These are phyloP conservation scores for Bibio marci DNA, from an alignment of 2,888 invertebrate species.

Conservation along the genomic window DNA sequence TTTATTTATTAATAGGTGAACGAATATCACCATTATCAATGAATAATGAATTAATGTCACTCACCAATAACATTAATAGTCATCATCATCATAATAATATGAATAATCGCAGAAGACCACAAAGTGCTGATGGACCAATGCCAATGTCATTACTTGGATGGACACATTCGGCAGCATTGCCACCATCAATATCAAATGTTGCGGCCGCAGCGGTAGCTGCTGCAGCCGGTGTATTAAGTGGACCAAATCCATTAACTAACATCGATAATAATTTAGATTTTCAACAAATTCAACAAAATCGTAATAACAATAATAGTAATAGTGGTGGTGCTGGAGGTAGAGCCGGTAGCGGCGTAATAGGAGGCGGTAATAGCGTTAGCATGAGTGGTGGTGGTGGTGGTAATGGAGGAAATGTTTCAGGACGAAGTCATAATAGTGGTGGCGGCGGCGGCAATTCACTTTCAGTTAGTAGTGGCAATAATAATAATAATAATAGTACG, in stretches of 20 bases:
- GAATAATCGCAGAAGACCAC: conserved; percentile 32
- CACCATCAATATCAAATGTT: no score
- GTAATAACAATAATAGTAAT: conserved; percentile 9
- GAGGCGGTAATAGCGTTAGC: conserved; percentile 36
- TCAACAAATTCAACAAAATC: conserved; percentile 9
- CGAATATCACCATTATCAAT: no score
- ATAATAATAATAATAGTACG: background rate
- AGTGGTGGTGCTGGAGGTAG: background rate
- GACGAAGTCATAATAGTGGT: no score
- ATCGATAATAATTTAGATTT: conserved; percentile 1
- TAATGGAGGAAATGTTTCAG: conserved; percentile 2
- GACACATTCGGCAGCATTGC: conserved; percentile 16
- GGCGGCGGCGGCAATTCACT: no score
- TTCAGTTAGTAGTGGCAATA: no score
- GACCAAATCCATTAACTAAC: conserved; percentile 1
- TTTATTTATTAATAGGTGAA: no score
- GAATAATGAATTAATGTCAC: no score
- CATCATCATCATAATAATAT: conserved; percentile 8
- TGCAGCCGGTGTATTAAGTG: conserved; percentile 8
- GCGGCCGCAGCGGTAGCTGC: no score
- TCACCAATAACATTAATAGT: conserved; percentile 2
- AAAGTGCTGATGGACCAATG: conserved; percentile 42
- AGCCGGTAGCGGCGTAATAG: background rate
- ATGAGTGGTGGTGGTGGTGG: conserved; percentile 26
- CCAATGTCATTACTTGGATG: conserved; percentile 33